These are phyloP conservation scores for Chascanopsetta lugubris DNA, from an alignment of 2,113 vertebrate species.

Conservation along the genomic window DNA sequence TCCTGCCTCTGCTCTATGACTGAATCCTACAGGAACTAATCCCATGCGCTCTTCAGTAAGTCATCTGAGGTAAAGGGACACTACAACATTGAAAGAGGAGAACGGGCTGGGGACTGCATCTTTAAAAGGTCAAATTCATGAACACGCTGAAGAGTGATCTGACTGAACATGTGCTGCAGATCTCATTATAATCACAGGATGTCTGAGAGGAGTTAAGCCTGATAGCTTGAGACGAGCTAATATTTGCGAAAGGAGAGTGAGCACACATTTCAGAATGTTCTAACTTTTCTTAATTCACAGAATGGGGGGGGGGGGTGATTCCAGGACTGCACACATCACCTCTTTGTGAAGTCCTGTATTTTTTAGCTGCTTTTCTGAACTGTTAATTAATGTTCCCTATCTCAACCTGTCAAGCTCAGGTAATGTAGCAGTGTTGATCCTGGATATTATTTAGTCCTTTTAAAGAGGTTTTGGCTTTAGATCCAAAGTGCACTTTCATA, in stretches of 20 bases:
- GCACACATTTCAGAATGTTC: not conserved
- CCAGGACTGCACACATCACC: not conserved
- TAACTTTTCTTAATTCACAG: not conserved
- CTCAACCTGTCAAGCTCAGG: slow-evolving; percentile 3
- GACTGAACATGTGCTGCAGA: not conserved
- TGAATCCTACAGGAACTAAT: slow-evolving; percentile 11
- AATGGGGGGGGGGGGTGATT: not conserved
- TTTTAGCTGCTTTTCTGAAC: not conserved
- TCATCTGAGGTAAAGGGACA: slow-evolving; percentile 3
- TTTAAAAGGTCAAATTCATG: not conserved
- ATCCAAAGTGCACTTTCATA: not conserved
- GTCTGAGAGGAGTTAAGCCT: not conserved
- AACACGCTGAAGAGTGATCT: not conserved
- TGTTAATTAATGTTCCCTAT: not conserved
- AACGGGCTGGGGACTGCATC: not conserved
- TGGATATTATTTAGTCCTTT: not conserved
- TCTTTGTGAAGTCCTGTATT: not conserved
- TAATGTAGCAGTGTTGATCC: slow-evolving; percentile 1
- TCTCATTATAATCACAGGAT: not conserved
- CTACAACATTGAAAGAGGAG: not conserved
- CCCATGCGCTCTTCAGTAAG: not conserved
- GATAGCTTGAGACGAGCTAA: not conserved
- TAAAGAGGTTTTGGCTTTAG: slow-evolving; percentile 12
- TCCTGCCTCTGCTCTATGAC: slow-evolving; percentile 10
- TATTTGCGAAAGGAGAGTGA: not conserved